Evolutionary conservation across 2,113 vertebrate genomes (phyloP).

Genomic region (Lanius collurio): DNA sequence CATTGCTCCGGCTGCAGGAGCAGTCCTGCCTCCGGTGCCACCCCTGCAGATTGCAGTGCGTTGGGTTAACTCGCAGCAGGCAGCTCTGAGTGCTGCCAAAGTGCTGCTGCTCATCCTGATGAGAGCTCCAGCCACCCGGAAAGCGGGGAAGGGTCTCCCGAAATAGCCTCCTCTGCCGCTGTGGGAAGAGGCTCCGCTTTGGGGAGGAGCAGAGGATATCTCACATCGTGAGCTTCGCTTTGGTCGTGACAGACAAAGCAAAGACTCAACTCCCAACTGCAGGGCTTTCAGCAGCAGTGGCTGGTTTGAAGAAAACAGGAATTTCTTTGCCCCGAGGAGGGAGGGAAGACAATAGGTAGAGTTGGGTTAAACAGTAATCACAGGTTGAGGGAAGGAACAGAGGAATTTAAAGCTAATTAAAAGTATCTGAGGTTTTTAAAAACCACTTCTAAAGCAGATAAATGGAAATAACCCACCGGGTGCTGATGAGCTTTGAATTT

Average conservation of each 20-base stretch:
- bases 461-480: constrained; percentile 49
- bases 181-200: not conserved
- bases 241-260: not conserved
- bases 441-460: constrained; percentile 39
- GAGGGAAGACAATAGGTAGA: not conserved
- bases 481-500: constrained; percentile 40
- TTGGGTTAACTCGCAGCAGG: rapidly evolving
- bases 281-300: not conserved
- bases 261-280: not conserved
- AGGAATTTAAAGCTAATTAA: constrained; percentile 53
- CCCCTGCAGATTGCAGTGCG: rapidly evolving
- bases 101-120: rapidly evolving
- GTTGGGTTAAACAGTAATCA: constrained; percentile 17
- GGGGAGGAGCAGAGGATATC: not conserved
- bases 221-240: not conserved
- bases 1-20: rapidly evolving
- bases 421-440: constrained; percentile 39
- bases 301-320: not conserved
- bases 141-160: not conserved
- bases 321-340: not conserved
- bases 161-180: not conserved
- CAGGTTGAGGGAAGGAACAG: constrained; percentile 30
- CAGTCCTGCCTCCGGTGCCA: not conserved
- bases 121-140: not conserved
- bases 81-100: not conserved